phyloP scores from a whole-genome alignment of 2,797 vertebrate species.

The Acanthurus leucopareius region DNA sequence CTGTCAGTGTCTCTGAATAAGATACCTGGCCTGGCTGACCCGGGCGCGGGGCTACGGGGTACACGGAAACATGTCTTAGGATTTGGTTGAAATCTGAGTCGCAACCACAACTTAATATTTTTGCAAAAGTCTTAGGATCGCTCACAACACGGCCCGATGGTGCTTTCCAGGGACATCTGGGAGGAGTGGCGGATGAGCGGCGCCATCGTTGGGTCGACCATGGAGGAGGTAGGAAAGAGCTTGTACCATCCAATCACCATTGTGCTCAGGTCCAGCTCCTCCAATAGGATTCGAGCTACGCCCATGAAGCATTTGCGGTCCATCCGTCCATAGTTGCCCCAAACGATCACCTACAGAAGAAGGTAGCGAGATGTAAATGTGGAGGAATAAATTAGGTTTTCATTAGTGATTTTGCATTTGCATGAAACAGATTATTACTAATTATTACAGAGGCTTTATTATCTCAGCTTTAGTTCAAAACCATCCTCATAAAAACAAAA shows the following conservation, averaged over 20 bases:
- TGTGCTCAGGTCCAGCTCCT: conserved; percentile 97
- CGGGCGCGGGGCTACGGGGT: conserved; percentile 12
- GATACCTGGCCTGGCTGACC: conserved; percentile 29
- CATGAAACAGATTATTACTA: no score
- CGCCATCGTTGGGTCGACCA: conserved; percentile 96
- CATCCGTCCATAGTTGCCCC: conserved; percentile 99
- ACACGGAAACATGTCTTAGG: conserved; percentile 31
- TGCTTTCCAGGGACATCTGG: conserved; percentile 98
- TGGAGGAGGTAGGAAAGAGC: conserved; percentile 98
- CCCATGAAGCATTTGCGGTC: conserved; percentile 99
- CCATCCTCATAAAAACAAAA: no score
- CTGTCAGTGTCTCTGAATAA: conserved; percentile 29
- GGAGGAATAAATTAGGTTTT: neutral
- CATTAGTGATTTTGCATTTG: no score
- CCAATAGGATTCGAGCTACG: conserved; percentile 95
- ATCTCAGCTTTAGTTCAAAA: no score
- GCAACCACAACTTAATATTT: conserved; percentile 25
- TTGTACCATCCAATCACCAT: conserved; percentile 99
- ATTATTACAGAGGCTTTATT: no score
- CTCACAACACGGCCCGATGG: conserved; percentile 96
- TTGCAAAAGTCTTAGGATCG: conserved; percentile 88
- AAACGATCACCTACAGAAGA: conserved; percentile 92
- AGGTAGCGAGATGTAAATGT: neutral
- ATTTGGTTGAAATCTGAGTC: conserved; percentile 37
- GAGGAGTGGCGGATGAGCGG: conserved; percentile 98